Evolutionary conservation across 1,140 invertebrate genomes (phyloP).

Genomic region (Philotrypesis tridentata): DNA sequence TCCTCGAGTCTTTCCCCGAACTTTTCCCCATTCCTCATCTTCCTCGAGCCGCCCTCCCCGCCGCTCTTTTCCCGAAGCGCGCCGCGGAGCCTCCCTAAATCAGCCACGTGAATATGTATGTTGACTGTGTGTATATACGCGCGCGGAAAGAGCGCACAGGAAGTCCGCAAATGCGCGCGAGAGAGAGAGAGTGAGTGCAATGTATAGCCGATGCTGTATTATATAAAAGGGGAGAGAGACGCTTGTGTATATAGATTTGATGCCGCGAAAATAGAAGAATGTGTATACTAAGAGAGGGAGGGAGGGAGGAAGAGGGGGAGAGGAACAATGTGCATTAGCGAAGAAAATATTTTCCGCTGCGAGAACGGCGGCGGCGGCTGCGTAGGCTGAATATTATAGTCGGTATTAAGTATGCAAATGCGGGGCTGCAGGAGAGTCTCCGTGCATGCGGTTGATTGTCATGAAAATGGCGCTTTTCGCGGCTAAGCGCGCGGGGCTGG

Average conservation of each 20-base stretch:
- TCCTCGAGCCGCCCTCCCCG: not conserved
- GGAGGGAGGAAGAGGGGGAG: not conserved
- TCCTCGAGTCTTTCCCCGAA: not conserved
- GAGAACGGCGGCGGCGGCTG: too few relatives aligned
- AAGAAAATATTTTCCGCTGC: not conserved
- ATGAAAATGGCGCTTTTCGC: too few relatives aligned
- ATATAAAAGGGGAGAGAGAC: not conserved
- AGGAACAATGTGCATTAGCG: not conserved
- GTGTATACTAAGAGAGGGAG: too few relatives aligned
- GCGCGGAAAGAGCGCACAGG: not conserved
- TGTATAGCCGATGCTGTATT: not conserved
- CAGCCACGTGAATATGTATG: not conserved
- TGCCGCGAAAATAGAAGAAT: not conserved
- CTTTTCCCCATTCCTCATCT: constrained; percentile 3
- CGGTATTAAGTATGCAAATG: too few relatives aligned
- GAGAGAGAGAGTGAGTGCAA: too few relatives aligned
- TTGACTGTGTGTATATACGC: not conserved
- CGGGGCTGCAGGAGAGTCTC: too few relatives aligned
- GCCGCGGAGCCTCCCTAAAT: not conserved
- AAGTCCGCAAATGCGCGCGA: not conserved
- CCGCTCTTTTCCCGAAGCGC: not conserved
- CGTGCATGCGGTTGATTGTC: too few relatives aligned
- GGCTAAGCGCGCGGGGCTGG: too few relatives aligned
- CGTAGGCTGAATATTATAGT: too few relatives aligned
- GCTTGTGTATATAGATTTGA: not conserved